These are phyloP conservation scores for Ciconia stormi DNA, from an alignment of 2,113 vertebrate genomes.

Conservation along the genomic window DNA sequence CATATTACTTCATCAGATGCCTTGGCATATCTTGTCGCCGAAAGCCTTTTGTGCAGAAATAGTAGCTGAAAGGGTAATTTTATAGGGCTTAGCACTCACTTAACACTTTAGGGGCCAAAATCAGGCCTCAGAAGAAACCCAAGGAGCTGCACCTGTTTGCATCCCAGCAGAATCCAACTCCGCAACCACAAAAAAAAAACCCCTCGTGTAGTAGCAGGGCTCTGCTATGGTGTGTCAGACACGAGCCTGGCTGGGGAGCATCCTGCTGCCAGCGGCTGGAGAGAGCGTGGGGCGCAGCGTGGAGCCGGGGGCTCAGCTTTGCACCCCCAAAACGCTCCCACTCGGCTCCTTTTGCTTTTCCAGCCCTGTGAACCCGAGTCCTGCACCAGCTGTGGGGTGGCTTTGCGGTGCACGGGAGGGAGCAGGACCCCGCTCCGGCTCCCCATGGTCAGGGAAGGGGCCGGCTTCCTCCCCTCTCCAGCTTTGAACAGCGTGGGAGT, in stretches of 20 bases:
- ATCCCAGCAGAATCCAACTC: not conserved
- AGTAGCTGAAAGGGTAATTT: conserved; percentile 53
- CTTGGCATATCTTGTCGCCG: conserved; percentile 18
- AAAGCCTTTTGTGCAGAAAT: conserved; percentile 45
- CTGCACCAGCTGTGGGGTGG: accelerated
- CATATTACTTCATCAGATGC: conserved; percentile 38
- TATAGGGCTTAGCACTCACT: conserved; percentile 61
- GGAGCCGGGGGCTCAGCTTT: not conserved
- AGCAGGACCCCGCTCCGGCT: not conserved
- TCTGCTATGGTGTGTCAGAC: not conserved
- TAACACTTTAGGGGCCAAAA: conserved; percentile 51
- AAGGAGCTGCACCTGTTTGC: conserved; percentile 23
- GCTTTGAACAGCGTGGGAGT: conserved; percentile 39
- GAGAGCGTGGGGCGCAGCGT: not conserved
- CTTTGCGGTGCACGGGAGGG: not conserved
- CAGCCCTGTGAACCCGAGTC: accelerated
- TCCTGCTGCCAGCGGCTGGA: not conserved
- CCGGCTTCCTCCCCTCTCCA: not conserved
- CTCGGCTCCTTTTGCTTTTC: not conserved
- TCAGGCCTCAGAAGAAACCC: not conserved
- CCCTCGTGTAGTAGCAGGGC: not conserved
- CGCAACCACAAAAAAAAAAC: not conserved
- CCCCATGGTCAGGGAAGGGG: not conserved
- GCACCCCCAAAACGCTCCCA: not conserved
- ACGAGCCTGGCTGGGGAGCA: not conserved